Evolutionary conservation across 2,888 invertebrate genomes (phyloP).

Genomic region (Prionchulus punctatus): DNA sequence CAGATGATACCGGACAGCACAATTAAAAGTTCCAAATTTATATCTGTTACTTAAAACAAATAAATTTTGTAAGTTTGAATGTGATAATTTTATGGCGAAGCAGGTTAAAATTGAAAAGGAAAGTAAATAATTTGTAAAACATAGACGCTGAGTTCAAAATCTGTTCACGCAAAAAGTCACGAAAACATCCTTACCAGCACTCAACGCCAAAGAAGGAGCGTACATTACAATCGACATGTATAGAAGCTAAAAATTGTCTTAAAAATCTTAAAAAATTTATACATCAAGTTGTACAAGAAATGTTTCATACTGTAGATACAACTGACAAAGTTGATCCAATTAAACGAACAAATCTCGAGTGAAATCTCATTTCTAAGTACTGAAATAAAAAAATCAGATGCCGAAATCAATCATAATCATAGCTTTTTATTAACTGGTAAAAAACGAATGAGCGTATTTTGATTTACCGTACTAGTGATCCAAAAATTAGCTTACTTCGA

Average conservation of each 20-base stretch:
- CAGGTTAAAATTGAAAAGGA: background rate
- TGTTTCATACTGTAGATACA: conserved; percentile 4
- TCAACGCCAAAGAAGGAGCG: conserved; percentile 9
- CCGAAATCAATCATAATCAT: background rate
- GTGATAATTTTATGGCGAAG: no score
- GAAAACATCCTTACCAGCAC: background rate
- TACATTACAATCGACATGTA: conserved; percentile 12
- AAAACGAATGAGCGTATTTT: no score
- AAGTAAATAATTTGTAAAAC: background rate
- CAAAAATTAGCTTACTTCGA: conserved; percentile 10
- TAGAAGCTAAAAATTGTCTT: conserved; percentile 2
- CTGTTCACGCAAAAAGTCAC: background rate
- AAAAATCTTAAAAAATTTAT: background rate
- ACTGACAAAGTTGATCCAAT: conserved; percentile 1
- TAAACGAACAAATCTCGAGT: background rate
- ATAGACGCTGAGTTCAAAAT: no score
- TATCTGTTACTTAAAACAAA: conserved; percentile 3
- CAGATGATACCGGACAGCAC: conserved; percentile 10
- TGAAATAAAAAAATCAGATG: no score
- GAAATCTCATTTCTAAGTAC: background rate
- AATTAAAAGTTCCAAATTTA: conserved; percentile 9
- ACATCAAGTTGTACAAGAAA: background rate
- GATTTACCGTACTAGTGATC: no score
- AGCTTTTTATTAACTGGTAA: background rate
- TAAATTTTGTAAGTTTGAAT: background rate